These are phyloP conservation scores for Papilio glaucus DNA, from an alignment of 1,140 invertebrate genomes.

Conservation along the genomic window DNA sequence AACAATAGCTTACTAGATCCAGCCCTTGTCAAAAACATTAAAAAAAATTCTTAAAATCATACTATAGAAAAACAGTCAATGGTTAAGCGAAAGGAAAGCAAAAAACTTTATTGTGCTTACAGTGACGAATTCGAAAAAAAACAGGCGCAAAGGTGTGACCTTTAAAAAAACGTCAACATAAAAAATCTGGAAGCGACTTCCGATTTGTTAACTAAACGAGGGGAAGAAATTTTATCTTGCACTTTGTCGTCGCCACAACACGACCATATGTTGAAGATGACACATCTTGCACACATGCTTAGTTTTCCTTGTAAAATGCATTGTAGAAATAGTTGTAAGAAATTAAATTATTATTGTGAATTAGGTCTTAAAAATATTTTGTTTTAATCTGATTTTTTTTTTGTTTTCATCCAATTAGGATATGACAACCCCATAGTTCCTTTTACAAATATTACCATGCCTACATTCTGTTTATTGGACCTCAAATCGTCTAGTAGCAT, in stretches of 20 bases:
- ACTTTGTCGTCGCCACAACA: constrained; percentile 41
- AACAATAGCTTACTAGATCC: constrained; percentile 2
- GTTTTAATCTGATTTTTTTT: too few relatives aligned
- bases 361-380: too few relatives aligned
- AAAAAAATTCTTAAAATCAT: background rate
- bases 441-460: too few relatives aligned
- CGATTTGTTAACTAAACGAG: constrained; percentile 59
- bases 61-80: background rate
- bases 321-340: background rate
- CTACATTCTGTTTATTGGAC: too few relatives aligned
- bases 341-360: too few relatives aligned
- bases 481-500: too few relatives aligned
- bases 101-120: background rate
- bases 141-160: constrained; percentile 29
- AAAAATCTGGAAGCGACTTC: constrained; percentile 58
- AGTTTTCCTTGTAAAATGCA: constrained; percentile 52
- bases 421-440: too few relatives aligned
- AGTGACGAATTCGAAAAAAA: constrained; percentile 4
- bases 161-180: constrained; percentile 31
- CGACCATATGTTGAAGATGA: constrained; percentile 65
- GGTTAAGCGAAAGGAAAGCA: background rate
- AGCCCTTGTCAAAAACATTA: background rate
- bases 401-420: too few relatives aligned
- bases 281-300: constrained; percentile 62
- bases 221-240: constrained; percentile 53